A percentile compares a stretch with the other conserved stretches of the same genome.
phyloP scores from a whole-genome alignment of 2,888 invertebrate genomes.

The Acleris laterana region DNA sequence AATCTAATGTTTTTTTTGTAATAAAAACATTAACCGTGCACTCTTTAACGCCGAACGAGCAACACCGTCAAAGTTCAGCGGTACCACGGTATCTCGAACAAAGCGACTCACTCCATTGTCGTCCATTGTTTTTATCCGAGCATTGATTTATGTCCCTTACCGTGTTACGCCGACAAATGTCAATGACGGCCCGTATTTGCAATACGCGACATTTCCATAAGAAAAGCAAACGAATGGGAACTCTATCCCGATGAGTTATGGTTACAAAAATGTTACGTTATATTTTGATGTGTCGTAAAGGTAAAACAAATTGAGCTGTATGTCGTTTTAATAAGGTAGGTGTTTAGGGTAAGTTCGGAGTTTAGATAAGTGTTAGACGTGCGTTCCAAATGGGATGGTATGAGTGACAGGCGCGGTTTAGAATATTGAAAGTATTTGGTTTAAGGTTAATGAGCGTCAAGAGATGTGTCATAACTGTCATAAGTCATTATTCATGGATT shows the following conservation, averaged over 20 bases:
- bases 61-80: conserved; percentile 28
- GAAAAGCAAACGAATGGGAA: conserved; percentile 12
- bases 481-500: conserved; percentile 7
- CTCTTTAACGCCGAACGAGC: conserved; percentile 7
- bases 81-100: conserved; percentile 38
- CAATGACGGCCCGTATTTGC: conserved; percentile 39
- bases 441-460: conserved; percentile 17
- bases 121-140: conserved; percentile 50
- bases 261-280: neutral
- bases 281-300: conserved; percentile 1
- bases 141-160: conserved; percentile 49
- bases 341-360: conserved; percentile 7
- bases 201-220: conserved; percentile 29
- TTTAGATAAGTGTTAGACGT: conserved; percentile 25
- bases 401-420: conserved; percentile 22
- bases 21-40: neutral
- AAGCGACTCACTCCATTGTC: conserved; percentile 49
- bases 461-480: conserved; percentile 1
- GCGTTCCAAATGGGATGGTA: conserved; percentile 24
- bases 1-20: no score
- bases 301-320: conserved; percentile 12
- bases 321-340: conserved; percentile 2
- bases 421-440: conserved; percentile 26
- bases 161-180: conserved; percentile 46
- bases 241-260: conserved; percentile 5